phyloP scores from a whole-genome alignment of 2,113 vertebrate genomes.

The Charina bottae region DNA sequence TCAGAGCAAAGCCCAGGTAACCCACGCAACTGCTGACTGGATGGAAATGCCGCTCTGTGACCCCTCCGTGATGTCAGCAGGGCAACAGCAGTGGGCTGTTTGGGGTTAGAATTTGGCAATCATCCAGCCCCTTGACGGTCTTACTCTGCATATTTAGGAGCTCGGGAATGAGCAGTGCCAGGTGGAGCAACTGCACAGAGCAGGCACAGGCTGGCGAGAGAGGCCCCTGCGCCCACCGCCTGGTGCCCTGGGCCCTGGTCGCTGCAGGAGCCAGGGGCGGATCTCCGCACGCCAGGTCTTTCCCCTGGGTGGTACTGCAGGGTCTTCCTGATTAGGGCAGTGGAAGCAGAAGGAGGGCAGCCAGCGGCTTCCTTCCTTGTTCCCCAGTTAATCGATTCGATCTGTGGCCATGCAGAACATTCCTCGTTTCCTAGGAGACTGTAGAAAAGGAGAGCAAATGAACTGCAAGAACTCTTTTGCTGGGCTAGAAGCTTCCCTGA shows the following conservation, averaged over 20 bases:
- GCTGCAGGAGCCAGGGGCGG: neutral
- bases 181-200: neutral
- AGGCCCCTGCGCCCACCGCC: neutral
- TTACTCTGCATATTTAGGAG: neutral
- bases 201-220: fast-evolving
- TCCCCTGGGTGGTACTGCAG: neutral
- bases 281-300: fast-evolving
- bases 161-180: neutral
- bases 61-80: too few species aligned
- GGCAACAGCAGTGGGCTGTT: too few species aligned
- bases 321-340: neutral
- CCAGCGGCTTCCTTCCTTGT: neutral
- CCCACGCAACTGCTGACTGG: too few species aligned
- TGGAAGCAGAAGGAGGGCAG: conserved; percentile 27
- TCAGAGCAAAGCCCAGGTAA: neutral
- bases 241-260: neutral
- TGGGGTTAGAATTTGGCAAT: too few species aligned
- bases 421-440: conserved; percentile 76
- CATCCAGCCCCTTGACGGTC: neutral
- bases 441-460: conserved; percentile 47
- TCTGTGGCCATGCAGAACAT: conserved; percentile 59
- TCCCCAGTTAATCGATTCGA: conserved; percentile 25
- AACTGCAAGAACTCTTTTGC: conserved; percentile 39
- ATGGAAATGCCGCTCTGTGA: too few species aligned
- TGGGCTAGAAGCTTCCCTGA: conserved; percentile 42